Evolutionary conservation across 2,113 vertebrate genomes (phyloP), one percentile per base, ranked within the genome.

Genomic region (Leucosticte australis): DNA sequence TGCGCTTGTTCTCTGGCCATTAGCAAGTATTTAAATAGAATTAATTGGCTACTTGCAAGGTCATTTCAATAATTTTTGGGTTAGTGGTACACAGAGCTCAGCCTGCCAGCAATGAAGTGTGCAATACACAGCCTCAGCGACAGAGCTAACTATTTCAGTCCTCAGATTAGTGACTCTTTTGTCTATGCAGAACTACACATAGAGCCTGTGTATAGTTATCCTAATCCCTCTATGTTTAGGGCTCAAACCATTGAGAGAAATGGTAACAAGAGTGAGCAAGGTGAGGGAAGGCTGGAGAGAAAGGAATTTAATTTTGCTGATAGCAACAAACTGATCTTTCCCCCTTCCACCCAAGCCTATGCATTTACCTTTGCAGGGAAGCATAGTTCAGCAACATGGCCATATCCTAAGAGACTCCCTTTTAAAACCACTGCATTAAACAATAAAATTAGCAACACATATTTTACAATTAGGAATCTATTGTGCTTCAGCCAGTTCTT

Each of bases 1-100:
- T 55, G 47, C 0, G 13, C 71, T 90, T 74, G 56, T 76, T 96
- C 49, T 83, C 69, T 91, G 63, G 53, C 67, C 59, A 82, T 86
- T 90, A 96, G 49, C 17, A 83, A 92, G 37, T 33, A 63, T 88
- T 87, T 79, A 92, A 93, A 87, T 94, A 90, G 80, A 96, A 83
- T 77, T 93, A 88, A 93, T 83, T 90, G 49, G 28, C 87, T 68
- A 17, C 50, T 33, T 46, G 9, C 44, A 90, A 86, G 59, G 89
- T 76, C 39, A 53, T 73, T 81, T 78, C 64, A 87, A 60, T 52
- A 60, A 93, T 82, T 95, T 93, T 76, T 82, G 39, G n/a, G 49
- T 64, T 75, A 92, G 70, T 3, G 26, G 33, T 33, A 56, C 35
- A 6, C n/a, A 47, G 53, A 35, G 57, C 73, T 89, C 75, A 53